Evolutionary conservation across 1,140 invertebrate species (phyloP).

Genomic region (Diabrotica undecimpunctata): DNA sequence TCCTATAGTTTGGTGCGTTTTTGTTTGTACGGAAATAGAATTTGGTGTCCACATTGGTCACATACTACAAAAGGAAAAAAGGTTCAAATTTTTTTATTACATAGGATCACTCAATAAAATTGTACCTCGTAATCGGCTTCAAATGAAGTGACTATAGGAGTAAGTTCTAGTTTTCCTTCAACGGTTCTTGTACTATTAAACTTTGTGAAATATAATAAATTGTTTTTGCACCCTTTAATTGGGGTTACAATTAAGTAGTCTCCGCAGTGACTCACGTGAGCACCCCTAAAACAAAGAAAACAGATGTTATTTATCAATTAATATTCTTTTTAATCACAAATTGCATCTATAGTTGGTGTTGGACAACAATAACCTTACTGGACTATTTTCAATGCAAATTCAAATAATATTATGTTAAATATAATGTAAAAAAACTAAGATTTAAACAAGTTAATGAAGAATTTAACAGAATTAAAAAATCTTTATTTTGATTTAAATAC

Average conservation of each 20-base stretch:
- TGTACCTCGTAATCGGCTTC: constrained; percentile 91
- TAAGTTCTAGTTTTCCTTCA: constrained; percentile 61
- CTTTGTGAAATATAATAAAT: constrained; percentile 80
- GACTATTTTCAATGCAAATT: too few relatives aligned
- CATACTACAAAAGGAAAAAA: constrained; percentile 62
- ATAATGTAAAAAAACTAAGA: too few relatives aligned
- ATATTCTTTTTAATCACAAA: too few relatives aligned
- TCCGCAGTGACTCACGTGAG: constrained; percentile 85
- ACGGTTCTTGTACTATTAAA: constrained; percentile 61
- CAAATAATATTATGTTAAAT: too few relatives aligned
- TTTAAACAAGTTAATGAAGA: too few relatives aligned
- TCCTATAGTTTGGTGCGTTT: constrained; percentile 84
- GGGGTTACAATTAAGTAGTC: constrained; percentile 79
- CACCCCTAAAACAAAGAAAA: constrained; percentile 56
- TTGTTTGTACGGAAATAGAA: constrained; percentile 92
- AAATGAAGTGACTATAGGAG: constrained; percentile 80
- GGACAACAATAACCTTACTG: too few relatives aligned
- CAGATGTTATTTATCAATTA: too few relatives aligned
- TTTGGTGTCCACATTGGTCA: constrained; percentile 82
- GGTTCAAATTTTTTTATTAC: too few relatives aligned
- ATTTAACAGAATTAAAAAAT: too few relatives aligned
- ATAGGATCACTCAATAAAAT: too few relatives aligned
- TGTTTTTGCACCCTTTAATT: constrained; percentile 82
- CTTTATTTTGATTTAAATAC: too few relatives aligned
- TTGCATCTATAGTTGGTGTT: too few relatives aligned